Evolutionary conservation across 2,888 invertebrate genomes (phyloP), one percentile per base, ranked within the genome.

Genomic region (Eilema depressum): DNA sequence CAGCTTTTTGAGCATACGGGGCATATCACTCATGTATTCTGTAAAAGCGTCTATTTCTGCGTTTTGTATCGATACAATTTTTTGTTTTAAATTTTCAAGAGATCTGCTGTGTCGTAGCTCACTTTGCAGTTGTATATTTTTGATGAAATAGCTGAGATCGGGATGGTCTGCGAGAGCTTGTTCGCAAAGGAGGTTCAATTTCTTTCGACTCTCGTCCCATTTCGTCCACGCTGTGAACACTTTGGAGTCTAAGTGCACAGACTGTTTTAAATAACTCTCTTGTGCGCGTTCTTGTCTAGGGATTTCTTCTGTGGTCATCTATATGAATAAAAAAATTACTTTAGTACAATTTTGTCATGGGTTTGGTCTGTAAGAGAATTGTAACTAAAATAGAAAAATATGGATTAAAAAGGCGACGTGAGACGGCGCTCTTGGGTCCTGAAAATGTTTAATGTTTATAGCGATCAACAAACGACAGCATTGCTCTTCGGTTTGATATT

Each of bases 1-100:
- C 61, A 96, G 94, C 67, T 96, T 96, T 72, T 96, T 96, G 8
- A 97, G 86, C 80, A 96, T 93, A 2, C 84, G 87, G 0, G 96
- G 95, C 93, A 96, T 94, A 23, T 93, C 93, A 70, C 91, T 93
- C 77, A 94, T 92, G 73, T 96, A 96, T 23, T 94, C 93, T 0
- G 95, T 92, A 41, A 93, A 88, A 0, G 95, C 93, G n/a, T 92
- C 91, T n/a, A 95, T 93, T 72, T 96, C 96, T 20, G 95, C 93
- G 57, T 95, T 93, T 70, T 95, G 91, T 53, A 96, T 93, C 0
- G 81, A 56, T 0, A 92, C 73, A 1, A 95, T 75, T 76, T 93
- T 92, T 59, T 89, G 78, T 66, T 89, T 83, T 14, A 95, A 77
- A 11, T 92, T 88, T 17, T 95, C 90, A 74, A 93, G 93, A 0